A percentile compares a stretch with the other conserved stretches of the same genome.
These are phyloP conservation scores for Notechis scutatus DNA, from an alignment of 2,113 vertebrate genomes.

Conservation along the genomic window DNA sequence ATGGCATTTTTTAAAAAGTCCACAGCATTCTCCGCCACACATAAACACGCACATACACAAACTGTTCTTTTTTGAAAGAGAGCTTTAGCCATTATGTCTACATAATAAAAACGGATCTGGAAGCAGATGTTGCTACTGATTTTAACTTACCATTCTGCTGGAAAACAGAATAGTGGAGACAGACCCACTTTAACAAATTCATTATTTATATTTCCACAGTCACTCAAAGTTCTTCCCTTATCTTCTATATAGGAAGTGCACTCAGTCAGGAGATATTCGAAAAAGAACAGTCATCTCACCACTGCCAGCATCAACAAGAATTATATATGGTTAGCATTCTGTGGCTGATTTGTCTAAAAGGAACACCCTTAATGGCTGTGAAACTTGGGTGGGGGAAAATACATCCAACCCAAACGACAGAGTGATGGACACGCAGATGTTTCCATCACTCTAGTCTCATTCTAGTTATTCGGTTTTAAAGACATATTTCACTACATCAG, in stretches of 20 bases:
- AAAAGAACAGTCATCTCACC: slow-evolving; percentile 32
- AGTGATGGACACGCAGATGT: slow-evolving; percentile 57
- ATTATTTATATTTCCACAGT: slow-evolving; percentile 61
- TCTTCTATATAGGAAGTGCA: slow-evolving; percentile 49
- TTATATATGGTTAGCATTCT: slow-evolving; percentile 60
- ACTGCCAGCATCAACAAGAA: slow-evolving; percentile 56
- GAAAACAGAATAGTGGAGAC: slow-evolving; percentile 42
- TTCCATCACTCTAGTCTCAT: slow-evolving; percentile 59
- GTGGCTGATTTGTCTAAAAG: slow-evolving; percentile 52
- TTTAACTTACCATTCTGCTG: slow-evolving; percentile 50
- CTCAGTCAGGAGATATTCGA: slow-evolving; percentile 41
- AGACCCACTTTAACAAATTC: slow-evolving; percentile 53
- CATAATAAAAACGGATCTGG: slow-evolving; percentile 26
- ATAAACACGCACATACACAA: neutral
- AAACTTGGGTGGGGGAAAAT: slow-evolving; percentile 37
- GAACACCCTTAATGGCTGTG: slow-evolving; percentile 50
- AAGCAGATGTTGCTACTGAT: slow-evolving; percentile 50
- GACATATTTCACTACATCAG: slow-evolving; percentile 47
- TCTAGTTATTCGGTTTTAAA: slow-evolving; percentile 52
- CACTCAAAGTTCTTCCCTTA: slow-evolving; percentile 46
- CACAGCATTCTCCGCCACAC: neutral
- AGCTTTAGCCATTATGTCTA: slow-evolving; percentile 40
- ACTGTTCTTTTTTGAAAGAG: slow-evolving; percentile 32
- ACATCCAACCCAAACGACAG: slow-evolving; percentile 58
- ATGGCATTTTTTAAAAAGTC: slow-evolving; percentile 24